Evolutionary conservation across 2,888 invertebrate species (phyloP).

Genomic region (Esperia sulphurella): DNA sequence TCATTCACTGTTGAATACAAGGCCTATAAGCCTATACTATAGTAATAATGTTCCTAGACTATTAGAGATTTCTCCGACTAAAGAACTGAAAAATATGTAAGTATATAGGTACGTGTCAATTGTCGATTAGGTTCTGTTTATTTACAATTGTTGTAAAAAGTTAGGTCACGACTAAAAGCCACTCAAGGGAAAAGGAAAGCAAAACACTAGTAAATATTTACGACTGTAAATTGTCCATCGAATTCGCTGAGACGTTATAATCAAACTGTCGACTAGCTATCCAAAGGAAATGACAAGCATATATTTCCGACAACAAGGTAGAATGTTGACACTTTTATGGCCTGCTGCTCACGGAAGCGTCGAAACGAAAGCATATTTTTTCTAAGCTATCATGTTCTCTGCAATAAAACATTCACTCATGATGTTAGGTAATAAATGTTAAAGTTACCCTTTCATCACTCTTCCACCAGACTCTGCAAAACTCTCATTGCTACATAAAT

Average conservation of each 20-base stretch:
- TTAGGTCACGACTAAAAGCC: not conserved
- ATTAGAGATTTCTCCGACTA: too few species aligned
- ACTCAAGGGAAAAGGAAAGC: too few species aligned
- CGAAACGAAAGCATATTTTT: slow-evolving; percentile 34
- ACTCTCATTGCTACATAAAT: too few species aligned
- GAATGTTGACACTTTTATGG: slow-evolving; percentile 41
- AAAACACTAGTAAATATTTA: too few species aligned
- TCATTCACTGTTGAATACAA: too few species aligned
- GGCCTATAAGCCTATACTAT: too few species aligned
- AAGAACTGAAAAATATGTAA: too few species aligned
- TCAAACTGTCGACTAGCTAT: slow-evolving; percentile 23
- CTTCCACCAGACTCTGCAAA: too few species aligned
- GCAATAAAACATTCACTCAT: not conserved
- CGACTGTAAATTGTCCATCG: slow-evolving; percentile 10
- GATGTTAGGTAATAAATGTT: slow-evolving; percentile 1
- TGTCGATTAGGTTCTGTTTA: too few species aligned
- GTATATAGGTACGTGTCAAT: too few species aligned
- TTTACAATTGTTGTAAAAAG: too few species aligned
- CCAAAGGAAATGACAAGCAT: slow-evolving; percentile 27
- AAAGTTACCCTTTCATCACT: not conserved
- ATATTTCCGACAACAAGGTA: slow-evolving; percentile 18
- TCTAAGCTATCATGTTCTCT: not conserved
- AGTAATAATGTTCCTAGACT: too few species aligned
- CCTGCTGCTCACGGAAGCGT: slow-evolving; percentile 25
- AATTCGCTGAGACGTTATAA: slow-evolving; percentile 27